Conservation (phyloP, 2,113 vertebrate species). For the Pomatostomus ruficeps region DNA sequence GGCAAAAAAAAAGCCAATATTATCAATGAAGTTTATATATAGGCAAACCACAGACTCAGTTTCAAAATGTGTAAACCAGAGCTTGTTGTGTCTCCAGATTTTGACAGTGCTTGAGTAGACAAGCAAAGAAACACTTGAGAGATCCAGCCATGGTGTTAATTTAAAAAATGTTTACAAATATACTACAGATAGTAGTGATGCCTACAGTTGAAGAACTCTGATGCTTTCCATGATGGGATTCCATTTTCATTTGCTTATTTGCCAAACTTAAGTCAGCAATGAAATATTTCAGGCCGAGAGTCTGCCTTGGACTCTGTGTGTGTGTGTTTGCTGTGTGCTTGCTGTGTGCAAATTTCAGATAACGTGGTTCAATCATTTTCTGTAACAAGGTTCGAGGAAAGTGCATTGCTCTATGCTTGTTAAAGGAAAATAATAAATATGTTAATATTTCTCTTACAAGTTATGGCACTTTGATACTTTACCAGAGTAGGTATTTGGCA, state of each 20-base stretch:
- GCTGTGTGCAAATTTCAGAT: neutral
- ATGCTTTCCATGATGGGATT: neutral
- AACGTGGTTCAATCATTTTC: slow-evolving; percentile 9
- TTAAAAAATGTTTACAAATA: neutral
- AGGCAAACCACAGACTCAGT: neutral
- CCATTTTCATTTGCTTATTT: neutral
- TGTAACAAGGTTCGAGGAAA: neutral
- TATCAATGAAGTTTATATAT: neutral
- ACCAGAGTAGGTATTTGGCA: neutral
- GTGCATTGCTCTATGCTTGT: neutral
- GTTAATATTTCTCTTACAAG: slow-evolving; percentile 2
- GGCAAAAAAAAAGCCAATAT: neutral
- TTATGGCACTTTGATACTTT: neutral
- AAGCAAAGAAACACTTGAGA: neutral
- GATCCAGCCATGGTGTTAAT: neutral
- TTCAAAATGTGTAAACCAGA: neutral
- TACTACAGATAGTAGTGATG: neutral
- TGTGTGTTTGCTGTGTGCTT: neutral
- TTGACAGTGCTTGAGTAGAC: neutral
- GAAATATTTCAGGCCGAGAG: neutral
- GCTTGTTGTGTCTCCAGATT: neutral
- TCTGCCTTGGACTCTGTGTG: neutral
- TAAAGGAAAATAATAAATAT: slow-evolving; percentile 4
- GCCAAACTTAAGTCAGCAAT: neutral
- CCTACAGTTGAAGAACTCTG: neutral